Evolutionary conservation across 2,797 vertebrate species (phyloP), one percentile per base, ranked within the genome.

Genomic region (Enteromius treurensis): DNA sequence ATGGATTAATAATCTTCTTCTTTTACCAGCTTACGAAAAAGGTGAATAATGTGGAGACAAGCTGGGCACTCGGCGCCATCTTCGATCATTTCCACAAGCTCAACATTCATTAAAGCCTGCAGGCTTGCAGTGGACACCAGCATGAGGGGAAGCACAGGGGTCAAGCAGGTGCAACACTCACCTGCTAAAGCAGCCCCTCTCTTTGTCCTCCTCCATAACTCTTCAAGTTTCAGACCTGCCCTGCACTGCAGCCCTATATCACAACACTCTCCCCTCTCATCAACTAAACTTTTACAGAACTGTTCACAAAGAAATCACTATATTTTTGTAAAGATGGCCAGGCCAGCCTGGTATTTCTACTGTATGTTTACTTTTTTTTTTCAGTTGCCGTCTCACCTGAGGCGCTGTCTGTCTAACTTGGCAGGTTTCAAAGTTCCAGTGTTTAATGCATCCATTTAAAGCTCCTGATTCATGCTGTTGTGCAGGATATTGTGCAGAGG

Each of bases 11-110:
- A 55, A 65, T 77, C 26, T 65, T 9, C 70, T 37, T 82, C 70
- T 83, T 68, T 77, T 69, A 77, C 90, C 91, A 99, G 98, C 93
- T 99, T 53, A 91, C 96, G 89, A 99, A 99, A 93, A 99, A 99
- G 91, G 96, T 99, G 88, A 97, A 98, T 91, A 96, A 99, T n/a
- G 95, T 97, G 88, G 98, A 99, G 94, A 98, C 97, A 1, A 97
- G 98, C 91, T 99, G 98, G 98, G 97, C 98, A 82, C 91, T 99
- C 88, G 98, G 98, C 14, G 98, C 98, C 47, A 97, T 96, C 51
- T 99, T 99, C 85, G 96, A 98, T 89, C 94, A 97, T 82, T 93
- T 99, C 91, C 96, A 97, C 90, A 96, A 97, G 91, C 91, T 99
- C 91, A 95, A 96, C 84, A 93, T 97, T 90, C 94, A 96, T 83